These are phyloP conservation scores for Daptonema setosum DNA, from an alignment of 2,888 invertebrate species.

Conservation along the genomic window DNA sequence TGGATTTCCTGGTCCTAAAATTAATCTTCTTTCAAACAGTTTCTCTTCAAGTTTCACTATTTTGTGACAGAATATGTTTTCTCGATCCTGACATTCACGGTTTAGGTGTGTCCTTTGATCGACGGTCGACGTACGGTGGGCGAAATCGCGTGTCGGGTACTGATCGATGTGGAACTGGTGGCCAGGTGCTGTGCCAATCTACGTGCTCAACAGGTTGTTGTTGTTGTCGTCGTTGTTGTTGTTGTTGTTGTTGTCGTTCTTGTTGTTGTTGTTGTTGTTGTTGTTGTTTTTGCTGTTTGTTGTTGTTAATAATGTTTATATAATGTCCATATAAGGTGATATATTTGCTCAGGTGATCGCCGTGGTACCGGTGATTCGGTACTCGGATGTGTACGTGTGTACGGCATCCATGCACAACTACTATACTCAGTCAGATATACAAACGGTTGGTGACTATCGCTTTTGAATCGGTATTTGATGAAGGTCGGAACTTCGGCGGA, in stretches of 20 bases:
- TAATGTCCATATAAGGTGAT: background rate
- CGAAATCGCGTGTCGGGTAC: conserved; percentile 1
- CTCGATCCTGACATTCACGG: too few relatives aligned
- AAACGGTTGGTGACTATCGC: background rate
- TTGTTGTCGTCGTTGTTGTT: background rate
- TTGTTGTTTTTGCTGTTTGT: background rate
- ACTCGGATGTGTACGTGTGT: conserved; percentile 2
- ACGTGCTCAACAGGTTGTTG: background rate
- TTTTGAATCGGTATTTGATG: too few relatives aligned
- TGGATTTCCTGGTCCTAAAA: too few relatives aligned
- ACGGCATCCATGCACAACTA: background rate
- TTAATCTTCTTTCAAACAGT: too few relatives aligned
- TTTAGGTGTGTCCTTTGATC: conserved; percentile 1
- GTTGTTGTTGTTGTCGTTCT: too few relatives aligned
- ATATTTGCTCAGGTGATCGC: background rate
- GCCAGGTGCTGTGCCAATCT: conserved; percentile 4
- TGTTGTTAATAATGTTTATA: background rate
- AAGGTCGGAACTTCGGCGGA: too few relatives aligned
- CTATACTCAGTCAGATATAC: background rate
- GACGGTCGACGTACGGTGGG: conserved; percentile 4
- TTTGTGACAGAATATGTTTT: too few relatives aligned
- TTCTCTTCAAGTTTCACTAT: too few relatives aligned
- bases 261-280: background rate
- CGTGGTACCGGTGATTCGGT: conserved; percentile 4
- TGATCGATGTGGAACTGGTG: conserved; percentile 3